phyloP scores from a whole-genome alignment of 2,113 vertebrate species.

The Chlorocebus sabaeus region DNA sequence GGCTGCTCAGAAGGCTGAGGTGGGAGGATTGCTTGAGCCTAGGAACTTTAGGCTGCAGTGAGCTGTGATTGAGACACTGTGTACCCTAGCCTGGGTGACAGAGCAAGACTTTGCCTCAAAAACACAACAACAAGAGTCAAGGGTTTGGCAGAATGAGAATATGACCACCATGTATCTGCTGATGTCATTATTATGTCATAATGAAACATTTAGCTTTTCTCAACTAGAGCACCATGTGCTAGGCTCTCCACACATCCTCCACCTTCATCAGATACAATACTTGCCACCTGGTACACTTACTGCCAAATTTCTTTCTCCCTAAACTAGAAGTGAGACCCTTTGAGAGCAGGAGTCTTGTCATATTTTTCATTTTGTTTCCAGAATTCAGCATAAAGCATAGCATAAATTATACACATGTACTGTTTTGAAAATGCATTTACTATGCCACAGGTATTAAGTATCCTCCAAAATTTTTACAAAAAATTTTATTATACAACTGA shows the following conservation, averaged over 20 bases:
- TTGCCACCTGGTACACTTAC: neutral
- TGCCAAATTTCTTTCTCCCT: neutral
- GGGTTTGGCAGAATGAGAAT: neutral
- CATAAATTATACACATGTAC: too few relatives aligned
- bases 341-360: neutral
- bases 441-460: neutral
- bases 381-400: neutral
- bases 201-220: neutral
- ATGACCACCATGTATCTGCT: fast-evolving
- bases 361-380: neutral
- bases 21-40: too few relatives aligned
- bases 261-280: neutral
- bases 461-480: neutral
- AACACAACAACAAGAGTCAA: too few relatives aligned
- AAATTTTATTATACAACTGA: neutral
- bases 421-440: neutral
- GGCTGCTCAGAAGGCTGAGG: too few relatives aligned
- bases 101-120: too few relatives aligned
- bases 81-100: too few relatives aligned
- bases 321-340: neutral
- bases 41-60: too few relatives aligned
- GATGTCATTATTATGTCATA: neutral
- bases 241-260: neutral
- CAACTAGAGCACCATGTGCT: neutral
- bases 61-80: too few relatives aligned